These are phyloP conservation scores for Agrilus planipennis DNA, from an alignment of 1,140 invertebrate genomes.

Conservation along the genomic window DNA sequence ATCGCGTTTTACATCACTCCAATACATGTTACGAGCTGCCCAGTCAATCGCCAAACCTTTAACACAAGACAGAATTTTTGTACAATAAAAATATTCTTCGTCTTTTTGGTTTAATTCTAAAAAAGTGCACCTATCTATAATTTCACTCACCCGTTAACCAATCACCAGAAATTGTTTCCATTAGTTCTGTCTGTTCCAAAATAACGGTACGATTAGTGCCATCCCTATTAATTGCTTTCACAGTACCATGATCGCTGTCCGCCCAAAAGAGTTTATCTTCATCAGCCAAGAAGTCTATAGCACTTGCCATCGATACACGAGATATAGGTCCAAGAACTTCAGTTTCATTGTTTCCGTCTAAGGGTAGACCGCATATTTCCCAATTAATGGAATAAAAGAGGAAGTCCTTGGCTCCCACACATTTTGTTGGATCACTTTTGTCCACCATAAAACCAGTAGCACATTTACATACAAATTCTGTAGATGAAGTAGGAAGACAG, in stretches of 20 bases:
- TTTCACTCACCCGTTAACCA: constrained; percentile 41
- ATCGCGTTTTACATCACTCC: constrained; percentile 77
- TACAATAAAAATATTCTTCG: too few species aligned
- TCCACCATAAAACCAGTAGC: constrained; percentile 57
- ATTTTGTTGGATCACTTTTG: constrained; percentile 38
- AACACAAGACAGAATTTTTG: too few species aligned
- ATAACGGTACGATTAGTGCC: constrained; percentile 54
- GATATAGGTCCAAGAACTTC: constrained; percentile 66
- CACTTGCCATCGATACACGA: constrained; percentile 57
- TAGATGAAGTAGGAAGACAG: constrained; percentile 54
- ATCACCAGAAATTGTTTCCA: constrained; percentile 49
- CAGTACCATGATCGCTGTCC: constrained; percentile 59
- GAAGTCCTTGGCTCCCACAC: constrained; percentile 49
- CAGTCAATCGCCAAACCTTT: constrained; percentile 69
- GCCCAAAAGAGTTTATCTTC: constrained; percentile 68
- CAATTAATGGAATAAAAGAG: constrained; percentile 65
- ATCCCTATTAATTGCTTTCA: constrained; percentile 65
- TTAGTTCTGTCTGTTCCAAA: constrained; percentile 38
- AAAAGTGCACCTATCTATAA: too few species aligned
- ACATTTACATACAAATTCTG: constrained; percentile 54
- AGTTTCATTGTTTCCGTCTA: constrained; percentile 36
- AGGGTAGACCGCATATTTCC: constrained; percentile 57
- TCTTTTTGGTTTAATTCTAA: too few species aligned
- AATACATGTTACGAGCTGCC: constrained; percentile 79
- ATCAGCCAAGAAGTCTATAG: constrained; percentile 64